Evolutionary conservation across 2,888 invertebrate genomes (phyloP).

Genomic region (Hermaeophaga mercurialis): DNA sequence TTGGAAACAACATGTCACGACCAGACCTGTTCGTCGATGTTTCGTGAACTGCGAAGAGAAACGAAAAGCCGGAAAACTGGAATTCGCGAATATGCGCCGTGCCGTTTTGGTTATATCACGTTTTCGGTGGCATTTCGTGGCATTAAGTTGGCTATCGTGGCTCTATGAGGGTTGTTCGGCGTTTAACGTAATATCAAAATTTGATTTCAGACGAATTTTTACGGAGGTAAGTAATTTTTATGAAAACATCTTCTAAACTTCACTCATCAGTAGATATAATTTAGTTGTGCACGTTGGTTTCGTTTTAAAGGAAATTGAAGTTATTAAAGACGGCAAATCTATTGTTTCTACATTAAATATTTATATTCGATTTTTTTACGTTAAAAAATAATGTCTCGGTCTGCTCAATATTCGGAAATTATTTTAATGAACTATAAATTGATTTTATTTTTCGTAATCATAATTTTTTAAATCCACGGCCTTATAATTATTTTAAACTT

Average conservation of each 20-base stretch:
- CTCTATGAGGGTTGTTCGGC: slow-evolving; percentile 57
- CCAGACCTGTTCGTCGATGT: slow-evolving; percentile 6
- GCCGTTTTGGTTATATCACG: slow-evolving; percentile 51
- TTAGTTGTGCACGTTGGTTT: background rate
- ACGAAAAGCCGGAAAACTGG: slow-evolving; percentile 10
- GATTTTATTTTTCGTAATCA: too few species aligned
- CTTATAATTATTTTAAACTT: too few species aligned
- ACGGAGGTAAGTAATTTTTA: slow-evolving; percentile 33
- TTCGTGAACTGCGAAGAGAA: background rate
- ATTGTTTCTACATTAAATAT: background rate
- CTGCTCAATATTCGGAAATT: too few species aligned
- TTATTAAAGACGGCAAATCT: background rate
- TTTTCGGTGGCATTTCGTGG: slow-evolving; percentile 57
- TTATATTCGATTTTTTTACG: background rate
- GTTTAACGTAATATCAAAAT: slow-evolving; percentile 48
- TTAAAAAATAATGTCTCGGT: too few species aligned
- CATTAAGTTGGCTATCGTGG: slow-evolving; percentile 60
- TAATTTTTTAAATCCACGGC: too few species aligned
- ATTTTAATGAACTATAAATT: too few species aligned
- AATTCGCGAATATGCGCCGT: slow-evolving; percentile 52
- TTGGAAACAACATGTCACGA: slow-evolving; percentile 6
- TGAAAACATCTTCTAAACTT: background rate
- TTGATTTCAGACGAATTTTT: slow-evolving; percentile 41
- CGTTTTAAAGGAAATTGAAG: background rate
- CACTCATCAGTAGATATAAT: background rate